Evolutionary conservation across 2,113 vertebrate species (phyloP).

Genomic region (Myanophis thanlyinensis): DNA sequence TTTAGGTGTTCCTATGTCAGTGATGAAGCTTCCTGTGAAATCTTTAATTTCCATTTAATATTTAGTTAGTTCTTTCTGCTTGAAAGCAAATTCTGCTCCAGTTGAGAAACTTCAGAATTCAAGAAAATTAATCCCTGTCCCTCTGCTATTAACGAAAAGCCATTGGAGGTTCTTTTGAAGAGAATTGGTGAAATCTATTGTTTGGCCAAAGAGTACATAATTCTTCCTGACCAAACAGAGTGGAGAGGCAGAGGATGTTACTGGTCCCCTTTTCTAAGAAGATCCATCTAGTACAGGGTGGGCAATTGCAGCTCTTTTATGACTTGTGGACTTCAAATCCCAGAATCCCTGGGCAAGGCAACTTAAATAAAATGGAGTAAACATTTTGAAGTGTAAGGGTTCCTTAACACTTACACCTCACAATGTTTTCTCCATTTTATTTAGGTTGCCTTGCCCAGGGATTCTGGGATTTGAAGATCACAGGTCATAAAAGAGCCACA

Average conservation of each 20-base stretch:
- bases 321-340: too few species aligned
- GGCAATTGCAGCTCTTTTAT: too few species aligned
- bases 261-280: neutral
- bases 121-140: neutral
- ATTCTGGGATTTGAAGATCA: too few species aligned
- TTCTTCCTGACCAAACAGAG: neutral
- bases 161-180: neutral
- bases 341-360: too few species aligned
- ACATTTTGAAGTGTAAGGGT: too few species aligned
- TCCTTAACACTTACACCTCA: too few species aligned
- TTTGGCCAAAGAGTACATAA: neutral
- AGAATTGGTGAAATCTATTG: too few species aligned
- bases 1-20: neutral
- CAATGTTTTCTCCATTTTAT: too few species aligned
- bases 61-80: neutral
- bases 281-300: too few species aligned
- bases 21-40: neutral
- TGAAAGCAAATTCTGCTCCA: neutral
- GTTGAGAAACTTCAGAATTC: neutral
- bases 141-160: neutral
- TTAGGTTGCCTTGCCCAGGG: too few species aligned
- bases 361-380: too few species aligned
- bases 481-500: too few species aligned
- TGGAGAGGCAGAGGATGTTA: neutral
- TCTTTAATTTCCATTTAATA: neutral